A percentile compares a stretch with the other conserved stretches of the same genome.
Conservation (phyloP, 2,113 vertebrate species). For the Brachypteracias leptosomus region DNA sequence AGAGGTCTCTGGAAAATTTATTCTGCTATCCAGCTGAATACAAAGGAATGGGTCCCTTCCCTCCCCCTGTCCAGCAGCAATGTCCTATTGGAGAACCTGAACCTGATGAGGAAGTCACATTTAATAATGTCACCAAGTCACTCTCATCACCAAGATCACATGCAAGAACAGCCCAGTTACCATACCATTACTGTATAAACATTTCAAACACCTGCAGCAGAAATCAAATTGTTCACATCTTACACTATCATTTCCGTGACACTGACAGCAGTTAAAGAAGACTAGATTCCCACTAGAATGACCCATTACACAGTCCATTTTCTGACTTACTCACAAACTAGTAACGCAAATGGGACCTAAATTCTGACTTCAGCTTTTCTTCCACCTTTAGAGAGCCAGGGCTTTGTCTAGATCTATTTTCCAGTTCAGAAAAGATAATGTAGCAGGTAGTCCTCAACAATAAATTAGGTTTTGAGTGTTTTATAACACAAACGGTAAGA, state of each 20-base stretch:
- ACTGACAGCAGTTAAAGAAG: background rate
- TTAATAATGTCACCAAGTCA: background rate
- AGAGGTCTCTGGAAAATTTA: background rate
- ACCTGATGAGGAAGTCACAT: background rate
- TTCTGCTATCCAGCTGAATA: background rate
- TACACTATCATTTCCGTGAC: background rate
- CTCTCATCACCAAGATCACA: background rate
- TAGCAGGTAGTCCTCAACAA: background rate
- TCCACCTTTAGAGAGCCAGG: background rate
- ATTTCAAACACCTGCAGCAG: background rate
- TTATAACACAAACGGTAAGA: background rate
- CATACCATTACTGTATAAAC: background rate
- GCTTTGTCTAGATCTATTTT: background rate
- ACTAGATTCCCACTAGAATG: background rate
- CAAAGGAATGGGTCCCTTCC: background rate
- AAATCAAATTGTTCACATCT: background rate
- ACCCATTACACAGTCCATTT: background rate
- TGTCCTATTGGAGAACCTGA: background rate
- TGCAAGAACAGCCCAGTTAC: background rate
- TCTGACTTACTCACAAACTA: background rate
- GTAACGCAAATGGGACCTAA: background rate
- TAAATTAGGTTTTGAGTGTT: background rate
- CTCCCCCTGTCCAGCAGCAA: background rate
- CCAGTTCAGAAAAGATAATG: background rate
- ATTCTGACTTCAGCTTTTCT: background rate